Evolutionary conservation across 2,113 vertebrate genomes (phyloP), one percentile per base, ranked within the genome.

Genomic region (Tachuris rubrigastra): DNA sequence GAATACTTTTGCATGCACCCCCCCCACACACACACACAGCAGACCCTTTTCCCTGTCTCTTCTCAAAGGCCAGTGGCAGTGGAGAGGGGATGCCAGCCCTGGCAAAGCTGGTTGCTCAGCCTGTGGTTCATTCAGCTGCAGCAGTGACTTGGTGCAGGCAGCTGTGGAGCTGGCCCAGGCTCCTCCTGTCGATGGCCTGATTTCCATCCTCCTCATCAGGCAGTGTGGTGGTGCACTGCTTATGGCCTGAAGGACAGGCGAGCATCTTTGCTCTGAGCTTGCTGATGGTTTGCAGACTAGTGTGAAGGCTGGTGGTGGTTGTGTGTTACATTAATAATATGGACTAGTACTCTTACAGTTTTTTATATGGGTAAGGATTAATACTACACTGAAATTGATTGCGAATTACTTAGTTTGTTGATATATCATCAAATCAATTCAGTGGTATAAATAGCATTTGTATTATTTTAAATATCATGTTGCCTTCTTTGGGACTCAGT

Each of bases 41-140:
- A 65, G 44, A 35, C 7, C 18, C 6, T 52, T 56, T 59, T n/a
- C 50, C 22, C 44, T 60, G 15, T 22, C 25, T 77, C 37, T 1
- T 25, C 33, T 39, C 1, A 0, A 77, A 30, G 50, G 24, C 22
- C 0, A 0, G 5, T 49, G 67, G 24, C 0, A 1, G 4, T 44
- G 46, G 25, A 42, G 50, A 37, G 13, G 30, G 22, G 24, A 3
- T 66, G 49, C 22, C 44, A 75, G 66, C 37, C 33, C 46, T 10
- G 14, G 46, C 6, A 4, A 9, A 55, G 30, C 10, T 37, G 79
- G 30, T 11, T 58, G 42, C 85, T 87, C 69, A 28, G 37, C n/a
- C 68, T 71, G 28, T 13, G 52, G 20, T 52, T 71, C 9, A 14
- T 35, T 87, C 28, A 37, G 59, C 87, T 37, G n/a, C 6, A 3